Evolutionary conservation across 2,113 vertebrate species (phyloP), one percentile per base, ranked within the genome.

Genomic region (Megaleporinus macrocephalus): DNA sequence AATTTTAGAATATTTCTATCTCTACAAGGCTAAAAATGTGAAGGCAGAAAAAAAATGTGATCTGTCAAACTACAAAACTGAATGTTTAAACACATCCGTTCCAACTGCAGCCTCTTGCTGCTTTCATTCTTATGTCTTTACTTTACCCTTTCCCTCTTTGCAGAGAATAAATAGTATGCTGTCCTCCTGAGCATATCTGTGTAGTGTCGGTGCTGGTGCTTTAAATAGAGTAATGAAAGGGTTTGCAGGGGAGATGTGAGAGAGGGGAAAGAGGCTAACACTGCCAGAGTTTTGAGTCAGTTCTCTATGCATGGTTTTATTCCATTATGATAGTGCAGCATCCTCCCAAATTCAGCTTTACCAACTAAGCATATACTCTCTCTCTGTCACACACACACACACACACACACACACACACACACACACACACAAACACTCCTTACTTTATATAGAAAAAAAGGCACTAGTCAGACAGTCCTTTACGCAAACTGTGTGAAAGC

Each of bases 41-140:
- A 53, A 26, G 30, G n/a, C n/a, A n/a, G n/a, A n/a, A n/a, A n/a
- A n/a, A n/a, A n/a, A n/a, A n/a, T n/a, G n/a, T 30, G 13, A 68
- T 68, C 27, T 26, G 77, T 65, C 65, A 79, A 70, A 69, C 22
- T 15, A 69, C 68, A 78, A 55, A 78, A 68, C 26, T 51, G 30
- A 69, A 26, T n/a, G 63, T 24, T 57, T 59, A 55, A 53, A 27
- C 5, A n/a, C 30, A 22, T 30, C 30, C 1, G 29, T 33, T 57
- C 66, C 53, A 16, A 62, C 29, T 33, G 14, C 51, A 71, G 53
- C 10, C 51, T 22, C 18, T 15, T 51, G 3, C 51, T 41, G 7
- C 14, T 57, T 13, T 30, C 22, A 29, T 41, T 13, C 53, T 26
- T 18, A 24, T 27, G 27, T 36, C 24, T 27, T n/a, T 59, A 29